Base-by-base conservation (phyloP, 1,140 invertebrate genomes). In the Bombus waltoni region DNA sequence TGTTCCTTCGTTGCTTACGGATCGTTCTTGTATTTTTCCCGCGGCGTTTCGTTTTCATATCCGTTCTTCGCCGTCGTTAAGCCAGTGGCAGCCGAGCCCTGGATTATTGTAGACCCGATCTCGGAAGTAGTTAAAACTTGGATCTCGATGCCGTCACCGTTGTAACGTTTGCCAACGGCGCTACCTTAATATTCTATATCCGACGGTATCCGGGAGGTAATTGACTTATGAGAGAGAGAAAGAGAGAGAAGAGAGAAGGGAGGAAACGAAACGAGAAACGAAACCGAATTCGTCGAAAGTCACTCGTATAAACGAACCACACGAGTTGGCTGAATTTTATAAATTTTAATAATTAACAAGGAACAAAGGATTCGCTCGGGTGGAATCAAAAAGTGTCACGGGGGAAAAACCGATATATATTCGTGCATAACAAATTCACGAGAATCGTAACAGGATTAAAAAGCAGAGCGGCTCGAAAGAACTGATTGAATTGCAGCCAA, bases 101-200 rank as follows among this genome's bases (percentile, higher is more conserved):
- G 75, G 79, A 88, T 91, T 91, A 91, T 90, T 91, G 87, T 88
- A 88, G 84, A 87, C 81, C 77, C 84, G 79, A 87, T 91, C 90
- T 91, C 90, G 87, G 90, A 91, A 91, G 85, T 91, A 90, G 90
- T 91, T 91, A 91, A 91, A 91, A 91, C 90, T 91, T 90, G 87
- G 68, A 70, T 68, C 81, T 84, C 80, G 83, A 71, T 73, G 53
- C 82, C 40, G 53, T 78, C 83, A 81, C 77, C 75, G 66, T 65
- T 40, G 77, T 53, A 73, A 40, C 84, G 84, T 87, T 76, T 72
- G 89, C 85, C 71, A 81, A 42, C 77, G 81, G 72, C 84, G 90
- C 32, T 80, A 66, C 85, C 85, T 90, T 91, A 90, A 91, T 91
- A 88, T 90, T 91, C 90, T 91, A 91, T 90, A 91, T 91, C 87